Base-by-base conservation (phyloP, 2,888 invertebrate genomes). In the Acleris cristana region DNA sequence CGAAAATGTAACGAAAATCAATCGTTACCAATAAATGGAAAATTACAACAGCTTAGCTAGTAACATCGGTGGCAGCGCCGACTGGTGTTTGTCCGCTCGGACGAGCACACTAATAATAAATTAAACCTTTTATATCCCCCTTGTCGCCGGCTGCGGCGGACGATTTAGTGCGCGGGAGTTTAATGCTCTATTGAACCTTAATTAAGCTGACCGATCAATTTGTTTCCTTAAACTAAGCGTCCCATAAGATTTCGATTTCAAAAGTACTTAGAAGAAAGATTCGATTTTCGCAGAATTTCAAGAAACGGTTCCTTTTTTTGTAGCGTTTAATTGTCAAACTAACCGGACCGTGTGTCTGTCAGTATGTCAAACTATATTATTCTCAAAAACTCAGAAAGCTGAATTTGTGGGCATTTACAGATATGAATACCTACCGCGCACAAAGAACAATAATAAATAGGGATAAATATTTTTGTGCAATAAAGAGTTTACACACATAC, bases 121-220 rank as follows among this genome's bases (percentile, higher is more conserved):
- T 58, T 58, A 23, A 58, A 58, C 58, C 58, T 58, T 58, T 58
- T 58, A 58, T 58, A 58, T 58, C 58, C 58, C 57, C 58, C 58
- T 48, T 58, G 58, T 58, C 58, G 58, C 10, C 58, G 45, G 45
- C 45, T 48, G 58, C 26, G 58, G 58, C 58, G 23, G 44, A 58
- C 58, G 58, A 58, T 58, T 58, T 45, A 58, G 48, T 58, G 58
- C 58, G 58, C 48, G 48, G 48, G 45, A 58, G 58, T 58, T 58
- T 58, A 58, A 58, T 58, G 45, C 58, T 58, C 58, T 26, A 58
- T 58, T 48, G 58, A 58, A 48, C 58, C 48, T 21, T 58, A 58
- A 58, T 58, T 58, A 58, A 45, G 44, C 48, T 23, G 48, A 45
- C 45, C 26, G 48, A 58, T 48, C 8, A 45, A 58, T 58, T 58